Conservation (phyloP, 2,113 vertebrate genomes). For the Tringa solitaria region DNA sequence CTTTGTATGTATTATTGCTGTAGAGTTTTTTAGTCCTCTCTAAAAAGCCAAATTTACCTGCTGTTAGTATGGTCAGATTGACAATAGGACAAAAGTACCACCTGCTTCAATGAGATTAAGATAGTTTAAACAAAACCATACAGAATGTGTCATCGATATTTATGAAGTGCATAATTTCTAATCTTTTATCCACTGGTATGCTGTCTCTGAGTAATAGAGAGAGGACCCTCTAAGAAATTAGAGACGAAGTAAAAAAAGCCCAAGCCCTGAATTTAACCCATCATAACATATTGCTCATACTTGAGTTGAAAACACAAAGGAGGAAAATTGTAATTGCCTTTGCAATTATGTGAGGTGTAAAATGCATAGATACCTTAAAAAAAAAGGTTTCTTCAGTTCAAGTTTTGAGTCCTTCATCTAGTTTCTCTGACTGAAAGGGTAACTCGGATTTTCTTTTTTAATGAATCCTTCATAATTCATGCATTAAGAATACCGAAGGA, state of each 20-base stretch:
- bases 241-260: neutral
- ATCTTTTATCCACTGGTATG: neutral
- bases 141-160: neutral
- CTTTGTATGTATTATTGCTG: neutral
- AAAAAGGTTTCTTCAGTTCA: neutral
- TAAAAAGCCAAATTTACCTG: neutral
- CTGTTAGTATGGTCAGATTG: neutral
- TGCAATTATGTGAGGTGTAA: neutral
- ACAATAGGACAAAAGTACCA: neutral
- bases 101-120: constrained; percentile 26
- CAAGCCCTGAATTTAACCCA: neutral
- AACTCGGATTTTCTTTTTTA: neutral
- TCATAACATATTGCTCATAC: neutral
- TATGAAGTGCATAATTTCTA: constrained; percentile 19
- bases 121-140: constrained; percentile 17
- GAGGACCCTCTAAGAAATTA: neutral
- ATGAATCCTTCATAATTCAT: neutral
- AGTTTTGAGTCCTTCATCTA: neutral
- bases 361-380: neutral
- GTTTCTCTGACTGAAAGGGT: neutral
- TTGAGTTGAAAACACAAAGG: constrained; percentile 1
- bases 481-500: neutral
- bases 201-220: neutral
- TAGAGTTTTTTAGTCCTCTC: neutral
- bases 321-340: neutral